Percentiles rank a stretch among this genome's conserved stretches.
Evolutionary conservation across 2,888 invertebrate genomes (phyloP).

Genomic region (Eupithecia dodoneata): DNA sequence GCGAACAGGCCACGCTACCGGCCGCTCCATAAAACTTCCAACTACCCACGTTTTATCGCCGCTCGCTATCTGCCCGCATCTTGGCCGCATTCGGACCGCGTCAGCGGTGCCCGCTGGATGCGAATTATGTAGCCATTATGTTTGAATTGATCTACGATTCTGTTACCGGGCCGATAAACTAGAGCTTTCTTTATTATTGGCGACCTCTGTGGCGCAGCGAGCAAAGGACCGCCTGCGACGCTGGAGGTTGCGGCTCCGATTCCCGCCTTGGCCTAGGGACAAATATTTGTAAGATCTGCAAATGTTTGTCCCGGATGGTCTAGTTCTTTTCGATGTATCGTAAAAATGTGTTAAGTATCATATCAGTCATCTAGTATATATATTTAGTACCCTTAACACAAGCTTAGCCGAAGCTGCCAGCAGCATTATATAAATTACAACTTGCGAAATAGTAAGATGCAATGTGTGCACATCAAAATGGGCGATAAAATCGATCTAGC

Average conservation of each 20-base stretch:
- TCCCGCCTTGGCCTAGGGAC: too few species aligned
- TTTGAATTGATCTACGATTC: constrained; percentile 66
- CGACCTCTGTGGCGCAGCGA: too few species aligned
- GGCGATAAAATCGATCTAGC: background rate
- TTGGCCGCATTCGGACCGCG: constrained; percentile 64
- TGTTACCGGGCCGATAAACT: constrained; percentile 61
- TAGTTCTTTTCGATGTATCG: too few species aligned
- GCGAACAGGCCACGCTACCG: constrained; percentile 71
- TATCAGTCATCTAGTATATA: too few species aligned
- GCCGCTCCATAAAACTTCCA: constrained; percentile 74
- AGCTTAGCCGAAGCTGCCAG: too few species aligned
- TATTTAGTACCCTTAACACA: too few species aligned
- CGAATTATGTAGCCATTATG: constrained; percentile 73
- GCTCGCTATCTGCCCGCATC: constrained; percentile 73
- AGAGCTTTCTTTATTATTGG: constrained; percentile 46
- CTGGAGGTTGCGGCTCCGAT: too few species aligned
- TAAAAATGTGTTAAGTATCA: too few species aligned
- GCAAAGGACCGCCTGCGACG: too few species aligned
- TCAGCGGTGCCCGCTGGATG: constrained; percentile 67
- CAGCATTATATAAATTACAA: background rate
- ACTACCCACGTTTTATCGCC: constrained; percentile 73
- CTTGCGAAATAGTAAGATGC: constrained; percentile 21
- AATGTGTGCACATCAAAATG: constrained; percentile 3
- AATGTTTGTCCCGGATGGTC: too few species aligned
- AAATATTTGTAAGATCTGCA: too few species aligned